Conservation (phyloP, 2,888 invertebrate species). For the Rhyacophila evoluta region DNA sequence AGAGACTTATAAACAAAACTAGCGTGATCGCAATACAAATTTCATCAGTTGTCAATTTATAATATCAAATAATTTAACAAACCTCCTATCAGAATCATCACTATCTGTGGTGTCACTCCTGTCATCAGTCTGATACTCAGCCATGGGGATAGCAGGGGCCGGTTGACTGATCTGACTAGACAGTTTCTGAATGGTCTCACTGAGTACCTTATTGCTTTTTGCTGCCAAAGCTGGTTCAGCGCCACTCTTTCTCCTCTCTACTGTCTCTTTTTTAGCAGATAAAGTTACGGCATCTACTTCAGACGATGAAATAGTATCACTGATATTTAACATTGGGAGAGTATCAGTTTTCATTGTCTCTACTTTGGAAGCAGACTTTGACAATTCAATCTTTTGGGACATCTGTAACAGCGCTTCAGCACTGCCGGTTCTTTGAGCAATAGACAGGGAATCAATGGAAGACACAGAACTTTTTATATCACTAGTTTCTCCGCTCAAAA, state of each 20-base stretch:
- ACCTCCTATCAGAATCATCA: slow-evolving; percentile 67
- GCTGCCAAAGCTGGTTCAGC: slow-evolving; percentile 65
- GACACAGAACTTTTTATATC: background rate
- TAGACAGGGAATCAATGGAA: background rate
- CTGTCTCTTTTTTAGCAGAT: slow-evolving; percentile 42
- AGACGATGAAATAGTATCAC: slow-evolving; percentile 38
- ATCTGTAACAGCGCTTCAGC: slow-evolving; percentile 53
- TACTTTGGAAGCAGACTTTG: slow-evolving; percentile 36
- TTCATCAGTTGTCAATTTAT: too few species aligned
- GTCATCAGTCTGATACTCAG: slow-evolving; percentile 63
- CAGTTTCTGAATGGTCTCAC: slow-evolving; percentile 74
- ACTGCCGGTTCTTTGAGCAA: background rate
- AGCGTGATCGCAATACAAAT: too few species aligned
- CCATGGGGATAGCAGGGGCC: slow-evolving; percentile 59
- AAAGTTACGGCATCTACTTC: slow-evolving; percentile 61
- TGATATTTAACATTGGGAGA: slow-evolving; percentile 36
- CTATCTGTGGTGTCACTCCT: slow-evolving; percentile 67
- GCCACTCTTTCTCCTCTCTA: slow-evolving; percentile 62
- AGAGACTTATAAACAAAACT: too few species aligned
- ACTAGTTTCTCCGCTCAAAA: background rate
- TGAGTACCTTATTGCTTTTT: slow-evolving; percentile 71
- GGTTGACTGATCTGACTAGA: slow-evolving; percentile 69
- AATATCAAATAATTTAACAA: slow-evolving; percentile 36
- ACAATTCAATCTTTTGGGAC: slow-evolving; percentile 30
- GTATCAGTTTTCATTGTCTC: slow-evolving; percentile 41